Conservation (phyloP, 2,888 invertebrate genomes). For the Tenthredo livida region DNA sequence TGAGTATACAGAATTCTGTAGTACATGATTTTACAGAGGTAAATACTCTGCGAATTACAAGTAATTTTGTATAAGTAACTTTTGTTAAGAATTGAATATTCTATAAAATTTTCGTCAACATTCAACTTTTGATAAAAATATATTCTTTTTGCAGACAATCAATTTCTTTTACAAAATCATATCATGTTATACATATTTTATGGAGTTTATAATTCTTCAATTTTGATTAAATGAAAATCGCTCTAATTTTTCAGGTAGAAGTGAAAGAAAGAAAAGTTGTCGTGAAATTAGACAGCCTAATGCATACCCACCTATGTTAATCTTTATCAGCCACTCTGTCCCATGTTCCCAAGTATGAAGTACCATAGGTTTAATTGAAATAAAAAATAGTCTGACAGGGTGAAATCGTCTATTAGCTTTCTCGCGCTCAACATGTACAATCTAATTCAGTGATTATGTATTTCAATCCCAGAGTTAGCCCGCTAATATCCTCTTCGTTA, state of each 20-base stretch:
- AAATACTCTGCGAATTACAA: neutral
- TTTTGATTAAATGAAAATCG: neutral
- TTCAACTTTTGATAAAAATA: too few species aligned
- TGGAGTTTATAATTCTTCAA: neutral
- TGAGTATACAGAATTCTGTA: neutral
- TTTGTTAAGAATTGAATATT: too few species aligned
- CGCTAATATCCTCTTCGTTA: neutral
- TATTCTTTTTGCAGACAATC: too few species aligned
- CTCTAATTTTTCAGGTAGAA: neutral
- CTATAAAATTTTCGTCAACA: too few species aligned
- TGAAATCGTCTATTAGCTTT: slow-evolving; percentile 25
- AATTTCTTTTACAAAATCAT: too few species aligned
- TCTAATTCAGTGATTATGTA: slow-evolving; percentile 1
- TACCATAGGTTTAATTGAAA: slow-evolving; percentile 34
- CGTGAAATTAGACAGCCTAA: neutral
- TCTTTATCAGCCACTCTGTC: slow-evolving; percentile 26
- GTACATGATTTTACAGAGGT: neutral
- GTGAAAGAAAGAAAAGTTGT: neutral
- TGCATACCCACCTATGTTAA: slow-evolving; percentile 15
- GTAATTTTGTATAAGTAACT: too few species aligned
- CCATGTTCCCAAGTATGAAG: neutral
- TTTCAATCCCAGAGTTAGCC: neutral
- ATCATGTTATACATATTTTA: neutral
- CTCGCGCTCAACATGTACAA: neutral
- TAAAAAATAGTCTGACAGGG: slow-evolving; percentile 35